These are phyloP conservation scores for Cirrhinus molitorella DNA, from an alignment of 2,797 vertebrate species.

Conservation along the genomic window DNA sequence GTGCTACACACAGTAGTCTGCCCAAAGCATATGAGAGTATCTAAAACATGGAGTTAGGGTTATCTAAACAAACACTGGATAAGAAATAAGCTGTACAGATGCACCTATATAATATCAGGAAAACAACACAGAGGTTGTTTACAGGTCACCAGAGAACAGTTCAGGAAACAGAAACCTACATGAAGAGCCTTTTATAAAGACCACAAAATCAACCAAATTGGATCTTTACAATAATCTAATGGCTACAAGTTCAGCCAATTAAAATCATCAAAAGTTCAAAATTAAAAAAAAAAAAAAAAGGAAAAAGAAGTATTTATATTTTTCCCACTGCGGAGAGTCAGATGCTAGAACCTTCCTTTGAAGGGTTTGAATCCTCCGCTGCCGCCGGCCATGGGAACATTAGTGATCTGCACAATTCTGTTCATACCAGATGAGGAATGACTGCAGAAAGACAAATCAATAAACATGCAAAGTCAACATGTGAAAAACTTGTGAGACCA, in stretches of 20 bases:
- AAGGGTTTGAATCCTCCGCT: conserved; percentile 94
- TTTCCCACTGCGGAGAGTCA: conserved; percentile 60
- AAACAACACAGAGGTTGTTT: conserved; percentile 68
- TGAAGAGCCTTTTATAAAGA: conserved; percentile 73
- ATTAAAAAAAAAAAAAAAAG: conserved; percentile 81
- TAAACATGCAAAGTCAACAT: not conserved
- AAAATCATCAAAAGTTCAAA: conserved; percentile 73
- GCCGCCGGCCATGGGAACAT: conserved; percentile 88
- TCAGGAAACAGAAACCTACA: conserved; percentile 64
- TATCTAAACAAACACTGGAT: conserved; percentile 31
- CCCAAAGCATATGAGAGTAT: conserved; percentile 18
- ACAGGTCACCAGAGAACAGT: conserved; percentile 69
- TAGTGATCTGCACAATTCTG: conserved; percentile 96
- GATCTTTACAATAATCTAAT: conserved; percentile 58
- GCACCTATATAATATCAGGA: conserved; percentile 63
- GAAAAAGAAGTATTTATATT: conserved; percentile 73
- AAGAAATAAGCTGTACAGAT: conserved; percentile 66
- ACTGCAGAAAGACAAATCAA: conserved; percentile 75
- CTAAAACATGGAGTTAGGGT: conserved; percentile 66
- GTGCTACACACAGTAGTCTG: conserved; percentile 20
- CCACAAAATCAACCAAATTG: conserved; percentile 68
- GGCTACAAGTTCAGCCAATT: conserved; percentile 68
- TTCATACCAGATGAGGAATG: conserved; percentile 91
- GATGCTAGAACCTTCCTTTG: conserved; percentile 90
- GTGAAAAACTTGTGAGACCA: not conserved